A percentile compares a stretch with the other conserved stretches of the same genome.
These are phyloP conservation scores for Bufotes viridis DNA, from an alignment of 2,797 vertebrate species.

Conservation along the genomic window DNA sequence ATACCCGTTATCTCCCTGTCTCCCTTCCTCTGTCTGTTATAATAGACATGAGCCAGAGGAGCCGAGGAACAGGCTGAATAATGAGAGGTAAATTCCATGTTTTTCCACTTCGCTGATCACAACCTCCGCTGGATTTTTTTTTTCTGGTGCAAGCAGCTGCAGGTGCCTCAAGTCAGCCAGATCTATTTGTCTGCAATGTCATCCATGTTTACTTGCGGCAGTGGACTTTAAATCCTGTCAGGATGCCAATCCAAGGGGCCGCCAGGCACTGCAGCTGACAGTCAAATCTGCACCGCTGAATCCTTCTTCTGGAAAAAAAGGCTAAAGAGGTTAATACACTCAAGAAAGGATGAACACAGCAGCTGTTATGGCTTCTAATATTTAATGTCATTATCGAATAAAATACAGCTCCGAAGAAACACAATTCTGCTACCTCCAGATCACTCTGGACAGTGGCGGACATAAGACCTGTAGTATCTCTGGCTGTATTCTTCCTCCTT, in stretches of 20 bases:
- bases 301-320: conserved; percentile 88
- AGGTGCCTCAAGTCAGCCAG: conserved; percentile 82
- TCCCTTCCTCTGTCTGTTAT: conserved; percentile 68
- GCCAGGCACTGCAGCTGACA: conserved; percentile 88
- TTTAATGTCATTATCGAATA: conserved; percentile 86
- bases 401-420: conserved; percentile 75
- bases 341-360: conserved; percentile 90
- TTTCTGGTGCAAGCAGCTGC: conserved; percentile 81
- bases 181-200: conserved; percentile 77
- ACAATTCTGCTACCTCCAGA: conserved; percentile 56
- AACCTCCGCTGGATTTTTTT: conserved; percentile 71
- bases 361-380: conserved; percentile 94
- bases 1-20: neutral
- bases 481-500: neutral
- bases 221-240: conserved; percentile 84
- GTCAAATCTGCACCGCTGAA: conserved; percentile 82
- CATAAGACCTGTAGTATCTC: neutral
- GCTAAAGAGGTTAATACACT: conserved; percentile 95
- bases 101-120: conserved; percentile 80
- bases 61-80: conserved; percentile 67
- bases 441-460: neutral
- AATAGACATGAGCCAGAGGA: conserved; percentile 66
- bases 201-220: conserved; percentile 82
- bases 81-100: conserved; percentile 81
- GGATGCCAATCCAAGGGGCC: conserved; percentile 81